Percentiles rank a stretch among this genome's conserved stretches.
These are phyloP conservation scores for Salmo trutta DNA, from an alignment of 2,797 vertebrate genomes.

Conservation along the genomic window DNA sequence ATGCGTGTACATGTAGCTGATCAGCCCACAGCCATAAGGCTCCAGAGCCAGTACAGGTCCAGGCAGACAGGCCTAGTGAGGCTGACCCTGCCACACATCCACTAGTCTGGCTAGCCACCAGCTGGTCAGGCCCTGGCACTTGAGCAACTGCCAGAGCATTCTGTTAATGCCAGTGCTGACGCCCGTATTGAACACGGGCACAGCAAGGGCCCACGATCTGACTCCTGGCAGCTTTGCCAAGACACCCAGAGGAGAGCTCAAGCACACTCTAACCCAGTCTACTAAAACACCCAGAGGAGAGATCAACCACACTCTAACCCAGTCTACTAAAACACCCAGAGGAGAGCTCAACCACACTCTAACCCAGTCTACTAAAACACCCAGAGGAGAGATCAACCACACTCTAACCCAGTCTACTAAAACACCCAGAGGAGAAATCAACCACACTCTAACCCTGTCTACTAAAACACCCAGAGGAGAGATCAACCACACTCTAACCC, in stretches of 20 bases:
- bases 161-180: constrained; percentile 7
- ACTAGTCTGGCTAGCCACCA: background rate
- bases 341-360: background rate
- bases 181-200: background rate
- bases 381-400: background rate
- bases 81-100: background rate
- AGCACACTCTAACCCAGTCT: background rate
- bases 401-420: background rate
- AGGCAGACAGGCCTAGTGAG: constrained; percentile 12
- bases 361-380: no score
- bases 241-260: background rate
- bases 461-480: no score
- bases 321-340: background rate
- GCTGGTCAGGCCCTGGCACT: constrained; percentile 14
- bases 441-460: background rate
- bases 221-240: background rate
- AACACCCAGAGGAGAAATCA: background rate
- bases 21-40: constrained; percentile 33
- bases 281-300: background rate
- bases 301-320: background rate
- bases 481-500: no score
- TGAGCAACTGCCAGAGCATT: constrained; percentile 14
- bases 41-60: constrained; percentile 1
- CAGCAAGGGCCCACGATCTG: background rate
- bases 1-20: background rate